Conservation (phyloP, 2,888 invertebrate species). For the Drosophila quinaria region DNA sequence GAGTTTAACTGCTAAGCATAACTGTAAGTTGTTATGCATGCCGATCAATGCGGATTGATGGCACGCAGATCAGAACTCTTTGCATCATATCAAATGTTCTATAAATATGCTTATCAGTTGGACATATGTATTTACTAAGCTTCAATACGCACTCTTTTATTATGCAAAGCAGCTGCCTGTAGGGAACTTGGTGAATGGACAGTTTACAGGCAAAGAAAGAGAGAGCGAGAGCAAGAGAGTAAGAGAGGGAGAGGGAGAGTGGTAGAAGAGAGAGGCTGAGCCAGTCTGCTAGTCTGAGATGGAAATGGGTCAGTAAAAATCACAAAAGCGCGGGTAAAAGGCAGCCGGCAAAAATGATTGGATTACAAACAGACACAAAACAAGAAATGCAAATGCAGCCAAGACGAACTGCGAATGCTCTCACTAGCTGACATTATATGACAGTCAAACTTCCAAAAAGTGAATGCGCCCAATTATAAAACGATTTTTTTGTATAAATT, state of each 20-base stretch:
- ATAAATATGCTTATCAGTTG: slow-evolving; percentile 37
- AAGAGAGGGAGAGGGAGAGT: not conserved
- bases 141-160: slow-evolving; percentile 36
- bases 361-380: slow-evolving; percentile 36
- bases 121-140: not conserved
- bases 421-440: slow-evolving; percentile 6
- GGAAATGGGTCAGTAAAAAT: slow-evolving; percentile 72
- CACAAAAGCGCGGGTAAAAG: slow-evolving; percentile 61
- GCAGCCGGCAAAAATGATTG: slow-evolving; percentile 67
- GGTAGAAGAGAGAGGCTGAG: slow-evolving; percentile 11
- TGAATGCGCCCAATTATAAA: too few relatives aligned
- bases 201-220: not conserved
- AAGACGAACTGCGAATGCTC: slow-evolving; percentile 33
- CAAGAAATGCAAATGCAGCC: slow-evolving; percentile 7
- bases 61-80: slow-evolving; percentile 25
- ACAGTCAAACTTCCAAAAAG: not conserved
- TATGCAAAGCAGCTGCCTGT: slow-evolving; percentile 58
- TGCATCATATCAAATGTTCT: slow-evolving; percentile 32
- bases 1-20: slow-evolving; percentile 30
- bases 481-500: too few relatives aligned
- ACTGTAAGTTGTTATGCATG: slow-evolving; percentile 52
- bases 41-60: slow-evolving; percentile 31
- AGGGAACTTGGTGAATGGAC: slow-evolving; percentile 49
- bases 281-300: slow-evolving; percentile 9
- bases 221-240: not conserved